A percentile compares a stretch with the other conserved stretches of the same genome.
Conservation (phyloP, 2,797 vertebrate species). For the Acridotheres tristis region DNA sequence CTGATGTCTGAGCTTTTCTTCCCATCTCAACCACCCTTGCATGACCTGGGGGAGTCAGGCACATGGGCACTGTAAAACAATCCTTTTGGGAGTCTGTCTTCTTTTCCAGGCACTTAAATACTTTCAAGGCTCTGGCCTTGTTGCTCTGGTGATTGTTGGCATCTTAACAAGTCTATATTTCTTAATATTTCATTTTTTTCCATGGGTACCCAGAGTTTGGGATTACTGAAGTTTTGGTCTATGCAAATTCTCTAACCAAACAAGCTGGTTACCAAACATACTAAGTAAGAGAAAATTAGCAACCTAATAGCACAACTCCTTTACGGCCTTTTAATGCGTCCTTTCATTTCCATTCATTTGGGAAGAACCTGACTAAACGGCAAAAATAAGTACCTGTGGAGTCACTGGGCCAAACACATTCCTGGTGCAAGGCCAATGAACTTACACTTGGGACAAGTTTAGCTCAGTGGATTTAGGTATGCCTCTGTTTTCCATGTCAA, state of each 20-base stretch:
- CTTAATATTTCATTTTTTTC: neutral
- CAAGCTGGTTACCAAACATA: neutral
- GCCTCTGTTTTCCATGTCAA: neutral
- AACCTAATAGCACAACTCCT: neutral
- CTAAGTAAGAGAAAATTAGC: neutral
- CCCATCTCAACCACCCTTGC: neutral
- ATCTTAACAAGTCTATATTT: neutral
- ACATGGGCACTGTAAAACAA: neutral
- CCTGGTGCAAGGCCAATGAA: neutral
- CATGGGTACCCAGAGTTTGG: neutral
- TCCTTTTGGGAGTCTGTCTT: neutral
- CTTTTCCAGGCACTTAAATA: neutral
- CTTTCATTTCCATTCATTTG: constrained; percentile 9
- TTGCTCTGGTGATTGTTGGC: neutral
- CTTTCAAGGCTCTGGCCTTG: neutral
- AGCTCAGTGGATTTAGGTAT: neutral
- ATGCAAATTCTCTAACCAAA: neutral
- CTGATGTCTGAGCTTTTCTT: neutral
- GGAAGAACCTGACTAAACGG: neutral
- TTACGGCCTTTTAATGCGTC: neutral
- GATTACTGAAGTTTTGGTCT: neutral
- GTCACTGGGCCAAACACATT: neutral
- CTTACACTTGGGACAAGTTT: neutral
- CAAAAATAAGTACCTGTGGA: neutral
- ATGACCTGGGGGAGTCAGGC: neutral